Percentiles rank a stretch among this genome's conserved stretches.
These are phyloP conservation scores for Elysia chlorotica DNA, from an alignment of 1,140 invertebrate genomes.

Conservation along the genomic window DNA sequence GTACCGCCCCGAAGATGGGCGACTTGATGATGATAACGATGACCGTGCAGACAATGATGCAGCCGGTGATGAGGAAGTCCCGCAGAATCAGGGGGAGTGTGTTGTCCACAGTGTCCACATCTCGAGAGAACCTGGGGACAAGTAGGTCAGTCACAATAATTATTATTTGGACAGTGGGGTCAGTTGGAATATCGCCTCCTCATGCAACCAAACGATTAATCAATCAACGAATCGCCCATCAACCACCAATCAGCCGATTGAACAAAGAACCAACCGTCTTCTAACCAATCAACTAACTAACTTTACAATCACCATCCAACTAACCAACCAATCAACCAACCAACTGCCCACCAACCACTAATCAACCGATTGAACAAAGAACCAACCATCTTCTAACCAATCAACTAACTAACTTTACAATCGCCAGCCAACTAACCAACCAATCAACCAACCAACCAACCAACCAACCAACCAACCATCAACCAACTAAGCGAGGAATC, in stretches of 20 bases:
- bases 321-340: too few relatives aligned
- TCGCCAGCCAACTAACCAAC: not conserved
- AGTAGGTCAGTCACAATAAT: too few relatives aligned
- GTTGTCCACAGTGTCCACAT: conserved; percentile 60
- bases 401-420: not conserved
- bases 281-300: too few relatives aligned
- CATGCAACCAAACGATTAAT: too few relatives aligned
- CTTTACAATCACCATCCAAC: too few relatives aligned
- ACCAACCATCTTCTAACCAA: not conserved
- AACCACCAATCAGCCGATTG: too few relatives aligned
- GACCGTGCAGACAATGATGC: conserved; percentile 82
- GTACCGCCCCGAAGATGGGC: conserved; percentile 62
- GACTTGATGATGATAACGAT: conserved; percentile 65
- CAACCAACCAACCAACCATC: not conserved
- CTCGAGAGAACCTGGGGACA: conserved; percentile 67
- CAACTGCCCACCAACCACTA: too few relatives aligned
- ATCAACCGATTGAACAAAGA: not conserved
- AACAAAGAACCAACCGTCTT: too few relatives aligned
- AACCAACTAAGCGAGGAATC: not conserved
- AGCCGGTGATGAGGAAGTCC: conserved; percentile 45
- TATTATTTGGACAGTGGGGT: too few relatives aligned
- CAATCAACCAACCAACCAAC: not conserved
- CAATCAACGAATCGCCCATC: too few relatives aligned
- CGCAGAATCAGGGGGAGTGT: conserved; percentile 38
- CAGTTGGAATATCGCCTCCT: too few relatives aligned